These are phyloP conservation scores for Deilephila porcellus DNA, from an alignment of 2,888 invertebrate species.

Conservation along the genomic window DNA sequence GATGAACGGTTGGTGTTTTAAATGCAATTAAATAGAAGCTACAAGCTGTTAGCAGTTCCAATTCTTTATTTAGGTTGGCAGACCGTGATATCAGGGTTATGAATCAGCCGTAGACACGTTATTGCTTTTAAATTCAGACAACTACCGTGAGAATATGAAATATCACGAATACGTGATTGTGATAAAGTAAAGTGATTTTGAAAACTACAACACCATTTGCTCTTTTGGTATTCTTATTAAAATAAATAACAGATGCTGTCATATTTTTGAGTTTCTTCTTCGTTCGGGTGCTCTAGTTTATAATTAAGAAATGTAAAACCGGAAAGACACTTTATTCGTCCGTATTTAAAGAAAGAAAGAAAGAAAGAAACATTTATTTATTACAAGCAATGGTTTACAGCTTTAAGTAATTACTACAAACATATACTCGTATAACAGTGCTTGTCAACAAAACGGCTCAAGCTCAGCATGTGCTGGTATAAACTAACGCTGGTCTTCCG, in stretches of 20 bases:
- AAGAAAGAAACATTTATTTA: no score
- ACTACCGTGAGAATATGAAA: neutral
- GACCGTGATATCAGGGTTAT: constrained; percentile 1
- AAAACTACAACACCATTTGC: neutral
- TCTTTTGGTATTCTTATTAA: neutral
- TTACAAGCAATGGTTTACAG: no score
- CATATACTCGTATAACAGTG: no score
- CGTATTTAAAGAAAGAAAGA: no score
- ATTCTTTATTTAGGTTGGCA: constrained; percentile 7
- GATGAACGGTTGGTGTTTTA: constrained; percentile 13
- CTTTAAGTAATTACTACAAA: no score
- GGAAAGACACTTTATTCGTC: neutral
- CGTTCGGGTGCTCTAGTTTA: neutral
- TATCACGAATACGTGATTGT: neutral
- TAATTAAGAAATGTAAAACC: neutral
- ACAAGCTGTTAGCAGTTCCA: constrained; percentile 20
- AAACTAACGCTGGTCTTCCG: no score
- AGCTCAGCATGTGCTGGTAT: no score
- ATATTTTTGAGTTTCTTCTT: neutral
- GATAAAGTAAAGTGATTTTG: neutral
- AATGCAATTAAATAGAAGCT: constrained; percentile 20
- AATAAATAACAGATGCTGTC: neutral
- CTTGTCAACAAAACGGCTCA: no score
- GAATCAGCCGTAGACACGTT: constrained; percentile 8
- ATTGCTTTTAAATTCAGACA: neutral